Evolutionary conservation across 2,797 vertebrate genomes (phyloP).

Genomic region (Myotis pilosus): DNA sequence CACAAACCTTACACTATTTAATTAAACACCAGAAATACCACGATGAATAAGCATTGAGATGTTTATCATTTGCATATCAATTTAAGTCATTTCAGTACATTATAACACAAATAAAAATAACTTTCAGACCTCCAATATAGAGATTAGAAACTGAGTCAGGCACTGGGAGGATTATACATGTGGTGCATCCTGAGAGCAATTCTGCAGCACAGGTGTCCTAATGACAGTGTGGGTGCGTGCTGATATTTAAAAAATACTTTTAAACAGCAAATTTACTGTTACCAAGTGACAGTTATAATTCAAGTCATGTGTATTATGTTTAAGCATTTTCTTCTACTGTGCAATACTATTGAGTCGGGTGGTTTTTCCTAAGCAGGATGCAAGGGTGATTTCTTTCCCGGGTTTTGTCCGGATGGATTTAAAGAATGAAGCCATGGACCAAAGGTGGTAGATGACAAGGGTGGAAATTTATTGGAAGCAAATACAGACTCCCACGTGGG

Average conservation of each 20-base stretch:
- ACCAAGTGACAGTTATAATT: not conserved
- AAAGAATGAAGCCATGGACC: too few relatives aligned
- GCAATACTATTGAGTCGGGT: not conserved
- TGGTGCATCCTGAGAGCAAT: fast-evolving
- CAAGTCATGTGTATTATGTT: not conserved
- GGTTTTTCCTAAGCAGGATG: too few relatives aligned
- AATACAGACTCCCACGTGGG: too few relatives aligned
- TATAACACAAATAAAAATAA: not conserved
- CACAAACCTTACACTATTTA: not conserved
- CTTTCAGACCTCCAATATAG: not conserved
- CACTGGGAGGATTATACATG: not conserved
- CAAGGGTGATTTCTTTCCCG: too few relatives aligned
- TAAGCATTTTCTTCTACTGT: not conserved
- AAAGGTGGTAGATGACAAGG: too few relatives aligned
- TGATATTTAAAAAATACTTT: not conserved
- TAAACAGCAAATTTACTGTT: not conserved
- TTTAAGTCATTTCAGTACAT: conserved; percentile 22
- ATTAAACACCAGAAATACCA: not conserved
- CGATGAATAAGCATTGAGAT: not conserved
- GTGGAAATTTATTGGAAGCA: too few relatives aligned
- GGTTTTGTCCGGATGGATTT: too few relatives aligned
- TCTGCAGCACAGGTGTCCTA: not conserved
- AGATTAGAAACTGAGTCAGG: not conserved
- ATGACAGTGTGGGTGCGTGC: too few relatives aligned
- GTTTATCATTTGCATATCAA: conserved; percentile 38